These are phyloP conservation scores for Lepeophtheirus nordmannii DNA, from an alignment of 2,888 invertebrate species.

Conservation along the genomic window DNA sequence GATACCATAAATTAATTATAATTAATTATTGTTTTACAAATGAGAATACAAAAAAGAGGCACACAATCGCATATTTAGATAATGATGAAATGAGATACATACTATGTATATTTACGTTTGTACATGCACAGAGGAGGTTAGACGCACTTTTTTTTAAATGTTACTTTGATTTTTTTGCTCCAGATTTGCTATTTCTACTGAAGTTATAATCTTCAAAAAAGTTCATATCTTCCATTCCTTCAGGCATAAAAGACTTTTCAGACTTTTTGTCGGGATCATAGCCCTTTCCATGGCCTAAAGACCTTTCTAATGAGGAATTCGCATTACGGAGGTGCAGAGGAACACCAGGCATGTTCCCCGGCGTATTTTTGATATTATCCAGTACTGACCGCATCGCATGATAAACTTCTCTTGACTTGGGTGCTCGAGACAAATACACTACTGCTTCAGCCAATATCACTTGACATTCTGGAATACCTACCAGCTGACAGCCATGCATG, in stretches of 20 bases:
- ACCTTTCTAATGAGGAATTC: conserved; percentile 58
- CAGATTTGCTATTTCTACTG: background rate
- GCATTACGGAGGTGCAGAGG: conserved; percentile 64
- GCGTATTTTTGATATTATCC: conserved; percentile 42
- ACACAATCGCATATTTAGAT: no score
- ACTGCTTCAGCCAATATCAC: conserved; percentile 60
- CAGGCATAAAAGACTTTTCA: conserved; percentile 49
- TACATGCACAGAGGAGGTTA: no score
- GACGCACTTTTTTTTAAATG: no score
- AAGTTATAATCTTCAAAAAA: conserved; percentile 38
- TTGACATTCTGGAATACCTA: conserved; percentile 68
- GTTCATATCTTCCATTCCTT: conserved; percentile 46
- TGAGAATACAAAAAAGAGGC: no score
- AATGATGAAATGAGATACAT: no score
- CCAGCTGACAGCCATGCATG: conserved; percentile 58
- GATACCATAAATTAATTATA: no score
- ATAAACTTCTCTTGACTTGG: conserved; percentile 52
- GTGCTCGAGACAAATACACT: conserved; percentile 56
- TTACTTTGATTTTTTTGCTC: background rate
- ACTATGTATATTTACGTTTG: no score
- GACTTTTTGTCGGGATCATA: conserved; percentile 47
- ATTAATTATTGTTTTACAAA: no score
- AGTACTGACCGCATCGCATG: conserved; percentile 45
- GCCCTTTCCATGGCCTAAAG: conserved; percentile 50
- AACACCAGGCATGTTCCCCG: conserved; percentile 54